Conservation (phyloP, 2,113 vertebrate genomes). For the Paraplagusia blochii region DNA sequence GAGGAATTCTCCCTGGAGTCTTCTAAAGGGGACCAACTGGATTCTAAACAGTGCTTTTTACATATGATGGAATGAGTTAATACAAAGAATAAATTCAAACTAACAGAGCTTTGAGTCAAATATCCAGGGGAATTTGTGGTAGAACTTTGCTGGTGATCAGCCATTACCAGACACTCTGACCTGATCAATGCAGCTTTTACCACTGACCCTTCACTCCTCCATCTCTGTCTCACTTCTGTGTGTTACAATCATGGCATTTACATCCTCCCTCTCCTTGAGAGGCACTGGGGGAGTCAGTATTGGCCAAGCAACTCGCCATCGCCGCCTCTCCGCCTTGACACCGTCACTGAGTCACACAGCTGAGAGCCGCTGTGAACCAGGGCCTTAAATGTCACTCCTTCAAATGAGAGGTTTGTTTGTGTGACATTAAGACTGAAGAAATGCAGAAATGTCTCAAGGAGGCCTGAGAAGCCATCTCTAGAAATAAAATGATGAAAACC, state of each 20-base stretch:
- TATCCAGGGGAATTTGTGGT: no score
- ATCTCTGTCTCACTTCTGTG: not conserved
- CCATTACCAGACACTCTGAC: no score
- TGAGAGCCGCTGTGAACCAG: slow-evolving; percentile 52
- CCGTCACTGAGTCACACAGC: slow-evolving; percentile 67
- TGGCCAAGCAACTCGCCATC: slow-evolving; percentile 54
- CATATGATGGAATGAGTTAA: no score
- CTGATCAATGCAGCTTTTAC: no score
- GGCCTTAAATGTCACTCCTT: slow-evolving; percentile 53
- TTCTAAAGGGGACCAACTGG: no score
- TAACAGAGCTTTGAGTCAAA: no score
- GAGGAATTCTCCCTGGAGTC: no score
- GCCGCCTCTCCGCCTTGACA: slow-evolving; percentile 52
- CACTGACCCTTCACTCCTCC: not conserved
- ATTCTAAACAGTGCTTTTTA: no score
- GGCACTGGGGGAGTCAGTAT: slow-evolving; percentile 23
- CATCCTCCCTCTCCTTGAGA: no score
- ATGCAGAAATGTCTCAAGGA: slow-evolving; percentile 31
- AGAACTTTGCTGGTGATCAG: no score
- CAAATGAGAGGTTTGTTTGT: slow-evolving; percentile 43
- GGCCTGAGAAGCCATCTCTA: not conserved
- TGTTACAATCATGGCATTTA: no score
- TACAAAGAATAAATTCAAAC: no score
- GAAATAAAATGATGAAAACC: slow-evolving; percentile 30
- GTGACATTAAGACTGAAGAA: slow-evolving; percentile 44